These are phyloP conservation scores for Chaetodon auriga DNA, from an alignment of 2,113 vertebrate species.

Conservation along the genomic window DNA sequence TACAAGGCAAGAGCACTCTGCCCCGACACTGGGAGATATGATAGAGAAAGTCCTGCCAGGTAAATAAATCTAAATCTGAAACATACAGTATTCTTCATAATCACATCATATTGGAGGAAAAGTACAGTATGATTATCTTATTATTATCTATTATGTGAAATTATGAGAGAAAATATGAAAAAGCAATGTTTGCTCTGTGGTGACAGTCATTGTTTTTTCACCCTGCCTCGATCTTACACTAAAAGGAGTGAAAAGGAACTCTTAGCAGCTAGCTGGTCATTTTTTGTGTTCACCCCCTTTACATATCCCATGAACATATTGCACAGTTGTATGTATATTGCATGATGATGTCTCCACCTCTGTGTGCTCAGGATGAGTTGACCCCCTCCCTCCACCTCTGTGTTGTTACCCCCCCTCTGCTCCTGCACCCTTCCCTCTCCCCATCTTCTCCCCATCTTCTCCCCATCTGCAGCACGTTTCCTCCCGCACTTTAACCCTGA, in stretches of 20 bases:
- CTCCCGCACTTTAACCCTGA: constrained; percentile 74
- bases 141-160: not conserved
- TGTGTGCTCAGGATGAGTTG: constrained; percentile 46
- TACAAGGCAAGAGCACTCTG: constrained; percentile 97
- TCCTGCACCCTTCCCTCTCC: constrained; percentile 12
- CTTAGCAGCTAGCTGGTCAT: constrained; percentile 23
- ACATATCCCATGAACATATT: constrained; percentile 36
- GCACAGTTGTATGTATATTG: constrained; percentile 41
- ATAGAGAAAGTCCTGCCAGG: constrained; percentile 87
- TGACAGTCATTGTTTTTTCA: constrained; percentile 52
- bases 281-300: constrained; percentile 46
- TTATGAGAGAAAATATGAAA: constrained; percentile 26
- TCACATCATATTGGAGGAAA: constrained; percentile 43
- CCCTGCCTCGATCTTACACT: not conserved
- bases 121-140: not conserved
- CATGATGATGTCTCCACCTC: constrained; percentile 45
- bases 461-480: constrained; percentile 61
- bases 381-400: constrained; percentile 36
- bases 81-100: constrained; percentile 47
- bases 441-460: not conserved
- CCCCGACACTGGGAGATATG: constrained; percentile 92
- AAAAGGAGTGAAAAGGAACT: constrained; percentile 21
- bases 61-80: constrained; percentile 76
- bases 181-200: constrained; percentile 26
- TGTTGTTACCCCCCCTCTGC: constrained; percentile 23